phyloP scores from a whole-genome alignment of 2,888 invertebrate species.

The Sphaerophoria taeniata region DNA sequence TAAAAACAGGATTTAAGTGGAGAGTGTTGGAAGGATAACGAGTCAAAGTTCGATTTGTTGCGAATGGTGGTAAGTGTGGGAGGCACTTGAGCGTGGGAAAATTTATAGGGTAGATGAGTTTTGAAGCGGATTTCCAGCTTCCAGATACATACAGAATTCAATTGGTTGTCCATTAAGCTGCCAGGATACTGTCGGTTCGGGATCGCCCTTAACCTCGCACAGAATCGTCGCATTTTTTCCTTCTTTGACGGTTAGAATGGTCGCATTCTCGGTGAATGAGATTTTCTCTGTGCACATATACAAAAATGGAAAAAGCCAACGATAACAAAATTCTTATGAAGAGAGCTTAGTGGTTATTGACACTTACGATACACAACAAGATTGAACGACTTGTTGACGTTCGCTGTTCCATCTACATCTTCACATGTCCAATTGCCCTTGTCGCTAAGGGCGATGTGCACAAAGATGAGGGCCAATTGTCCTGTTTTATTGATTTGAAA shows the following conservation, averaged over 20 bases:
- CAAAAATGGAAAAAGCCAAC: slow-evolving; percentile 9
- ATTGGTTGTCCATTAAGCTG: slow-evolving; percentile 83
- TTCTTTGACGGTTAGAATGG: slow-evolving; percentile 84
- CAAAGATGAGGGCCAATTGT: slow-evolving; percentile 83
- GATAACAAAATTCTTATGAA: slow-evolving; percentile 10
- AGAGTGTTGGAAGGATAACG: not conserved
- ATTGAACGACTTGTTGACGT: slow-evolving; percentile 79
- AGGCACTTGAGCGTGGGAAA: not conserved
- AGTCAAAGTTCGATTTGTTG: no score
- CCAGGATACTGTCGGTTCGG: slow-evolving; percentile 83
- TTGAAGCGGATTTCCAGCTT: slow-evolving; percentile 41
- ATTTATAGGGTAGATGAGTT: slow-evolving; percentile 1
- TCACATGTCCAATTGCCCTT: slow-evolving; percentile 84
- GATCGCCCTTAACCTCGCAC: slow-evolving; percentile 83
- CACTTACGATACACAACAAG: slow-evolving; percentile 83
- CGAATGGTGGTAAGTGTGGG: no score
- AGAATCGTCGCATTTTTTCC: slow-evolving; percentile 83
- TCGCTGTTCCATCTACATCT: slow-evolving; percentile 76
- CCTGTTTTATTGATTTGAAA: slow-evolving; percentile 74
- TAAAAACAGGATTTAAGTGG: slow-evolving; percentile 21
- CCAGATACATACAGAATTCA: slow-evolving; percentile 64
- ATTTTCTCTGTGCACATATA: slow-evolving; percentile 83
- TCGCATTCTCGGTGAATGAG: slow-evolving; percentile 84
- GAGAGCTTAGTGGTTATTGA: slow-evolving; percentile 5
- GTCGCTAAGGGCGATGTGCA: slow-evolving; percentile 83